Evolutionary conservation across 2,888 invertebrate species (phyloP).

Genomic region (Drosophila pegasa): DNA sequence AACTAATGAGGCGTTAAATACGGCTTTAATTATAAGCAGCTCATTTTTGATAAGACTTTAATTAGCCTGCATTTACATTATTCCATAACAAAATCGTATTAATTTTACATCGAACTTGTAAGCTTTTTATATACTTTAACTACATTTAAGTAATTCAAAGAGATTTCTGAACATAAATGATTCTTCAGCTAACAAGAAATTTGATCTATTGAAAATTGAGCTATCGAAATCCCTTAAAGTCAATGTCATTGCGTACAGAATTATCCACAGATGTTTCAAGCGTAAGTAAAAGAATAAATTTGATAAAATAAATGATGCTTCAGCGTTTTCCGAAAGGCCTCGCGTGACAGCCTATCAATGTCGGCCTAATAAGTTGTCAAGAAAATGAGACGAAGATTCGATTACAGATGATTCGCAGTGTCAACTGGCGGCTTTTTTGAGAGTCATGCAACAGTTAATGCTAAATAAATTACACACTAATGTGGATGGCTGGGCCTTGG

Average conservation of each 20-base stretch:
- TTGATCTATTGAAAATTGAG: neutral
- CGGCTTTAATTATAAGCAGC: no score
- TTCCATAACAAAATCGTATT: neutral
- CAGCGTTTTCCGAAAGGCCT: neutral
- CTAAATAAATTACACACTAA: slow-evolving; percentile 68
- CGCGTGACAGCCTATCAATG: slow-evolving; percentile 5
- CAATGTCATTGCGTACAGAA: neutral
- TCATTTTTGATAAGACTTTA: no score
- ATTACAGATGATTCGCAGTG: slow-evolving; percentile 1
- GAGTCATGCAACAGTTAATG: slow-evolving; percentile 64
- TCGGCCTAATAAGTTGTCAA: slow-evolving; percentile 2
- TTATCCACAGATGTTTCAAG: neutral
- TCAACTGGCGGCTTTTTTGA: slow-evolving; percentile 16
- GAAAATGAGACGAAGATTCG: slow-evolving; percentile 13
- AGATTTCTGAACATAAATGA: neutral
- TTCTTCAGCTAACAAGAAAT: neutral
- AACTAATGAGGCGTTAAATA: no score
- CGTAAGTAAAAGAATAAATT: slow-evolving; percentile 1
- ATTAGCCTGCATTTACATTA: neutral
- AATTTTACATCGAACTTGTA: neutral
- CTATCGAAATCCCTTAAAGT: neutral
- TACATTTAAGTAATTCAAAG: neutral
- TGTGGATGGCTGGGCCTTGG: slow-evolving; percentile 52
- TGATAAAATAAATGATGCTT: slow-evolving; percentile 7
- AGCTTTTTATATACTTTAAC: neutral